Evolutionary conservation across 2,888 invertebrate species (phyloP), one percentile per base, ranked within the genome.

Genomic region (Archaeoteleia sp.): DNA sequence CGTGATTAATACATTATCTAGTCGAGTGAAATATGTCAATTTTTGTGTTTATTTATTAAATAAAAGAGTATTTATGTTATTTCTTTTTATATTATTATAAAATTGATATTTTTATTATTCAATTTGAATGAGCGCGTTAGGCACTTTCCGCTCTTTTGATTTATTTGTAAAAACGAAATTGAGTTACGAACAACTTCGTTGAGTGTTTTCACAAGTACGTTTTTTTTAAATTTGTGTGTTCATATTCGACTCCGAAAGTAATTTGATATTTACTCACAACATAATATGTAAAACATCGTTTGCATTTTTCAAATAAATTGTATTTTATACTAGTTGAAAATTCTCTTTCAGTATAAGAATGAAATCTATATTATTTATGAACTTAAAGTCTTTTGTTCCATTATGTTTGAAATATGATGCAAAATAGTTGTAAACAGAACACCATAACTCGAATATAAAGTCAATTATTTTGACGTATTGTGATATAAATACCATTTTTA

Each of bases 11-110:
- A n/a, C n/a, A n/a, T n/a, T n/a, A n/a, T n/a, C n/a, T n/a, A n/a
- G n/a, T n/a, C n/a, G n/a, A n/a, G n/a, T n/a, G n/a, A n/a, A n/a
- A n/a, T n/a, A n/a, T n/a, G n/a, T n/a, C 13, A 49, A 2, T 43
- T 32, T 53, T 15, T n/a, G 7, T 30, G n/a, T 40, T 15, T 7
- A 9, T 42, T 23, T 42, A 5, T 39, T n/a, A 3, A 30, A 3
- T 30, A 9, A 8, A 8, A 30, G 8, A 30, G 30, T 30, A 30
- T 30, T 30, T 32, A 34, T 27, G 34, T 35, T 35, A 25, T 54
- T 54, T 42, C 10, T 51, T 39, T 53, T 53, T 37, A 13, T 30
- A 23, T 55, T 30, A 7, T 49, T 43, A 43, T 63, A 48, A 55
- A 29, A 29, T 27, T 14, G 20, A 27, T 23, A 35, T 49, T 51